Conservation (phyloP, 2,113 vertebrate species). For the Myotis davidii region DNA sequence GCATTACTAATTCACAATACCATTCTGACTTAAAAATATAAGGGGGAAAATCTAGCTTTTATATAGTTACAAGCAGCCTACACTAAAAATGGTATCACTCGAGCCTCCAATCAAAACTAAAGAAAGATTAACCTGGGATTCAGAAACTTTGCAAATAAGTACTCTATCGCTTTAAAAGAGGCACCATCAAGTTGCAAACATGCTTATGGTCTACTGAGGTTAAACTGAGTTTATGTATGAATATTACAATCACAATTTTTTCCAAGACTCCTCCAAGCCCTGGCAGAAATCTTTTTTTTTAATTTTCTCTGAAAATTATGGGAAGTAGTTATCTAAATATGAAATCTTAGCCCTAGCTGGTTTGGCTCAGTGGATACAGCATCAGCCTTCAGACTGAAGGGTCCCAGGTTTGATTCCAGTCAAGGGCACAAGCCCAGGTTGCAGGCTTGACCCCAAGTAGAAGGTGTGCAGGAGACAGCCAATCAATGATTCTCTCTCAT, state of each 20-base stretch:
- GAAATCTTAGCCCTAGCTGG: neutral
- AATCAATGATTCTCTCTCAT: no score
- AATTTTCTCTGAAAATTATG: neutral
- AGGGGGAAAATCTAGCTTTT: neutral
- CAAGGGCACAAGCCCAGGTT: no score
- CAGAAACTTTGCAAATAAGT: constrained; percentile 29
- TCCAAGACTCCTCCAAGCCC: neutral
- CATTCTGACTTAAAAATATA: neutral
- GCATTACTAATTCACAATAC: neutral
- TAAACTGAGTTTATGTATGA: neutral
- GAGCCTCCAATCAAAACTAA: neutral
- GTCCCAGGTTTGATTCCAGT: no score
- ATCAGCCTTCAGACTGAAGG: no score
- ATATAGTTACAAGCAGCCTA: neutral
- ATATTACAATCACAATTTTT: neutral
- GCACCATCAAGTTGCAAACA: neutral
- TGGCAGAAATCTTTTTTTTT: neutral
- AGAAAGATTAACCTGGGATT: neutral
- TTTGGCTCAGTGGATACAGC: no score
- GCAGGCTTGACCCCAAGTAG: no score
- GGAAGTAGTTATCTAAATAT: neutral
- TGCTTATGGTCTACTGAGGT: neutral
- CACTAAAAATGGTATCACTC: neutral
- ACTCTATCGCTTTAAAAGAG: neutral
- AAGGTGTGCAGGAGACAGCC: no score